Percentiles rank a stretch among this genome's conserved stretches.
These are phyloP conservation scores for Heliconius aoede DNA, from an alignment of 2,888 invertebrate genomes.

Conservation along the genomic window DNA sequence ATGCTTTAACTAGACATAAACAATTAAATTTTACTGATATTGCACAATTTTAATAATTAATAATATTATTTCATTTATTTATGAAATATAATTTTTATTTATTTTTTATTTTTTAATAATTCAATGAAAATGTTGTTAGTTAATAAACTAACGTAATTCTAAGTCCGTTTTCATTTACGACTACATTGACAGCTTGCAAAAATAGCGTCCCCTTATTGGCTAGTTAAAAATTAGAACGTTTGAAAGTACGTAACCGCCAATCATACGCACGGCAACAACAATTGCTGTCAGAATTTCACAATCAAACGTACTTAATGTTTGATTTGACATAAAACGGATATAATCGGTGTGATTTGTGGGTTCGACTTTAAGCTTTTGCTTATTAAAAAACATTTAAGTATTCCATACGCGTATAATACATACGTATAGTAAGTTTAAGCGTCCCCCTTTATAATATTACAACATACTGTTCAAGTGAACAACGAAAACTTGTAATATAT, in stretches of 20 bases:
- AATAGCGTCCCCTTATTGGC: constrained; percentile 32
- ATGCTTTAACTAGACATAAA: not conserved
- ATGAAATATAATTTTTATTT: not conserved
- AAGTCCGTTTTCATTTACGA: constrained; percentile 36
- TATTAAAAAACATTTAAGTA: constrained; percentile 19
- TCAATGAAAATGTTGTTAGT: not conserved
- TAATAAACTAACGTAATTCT: not conserved
- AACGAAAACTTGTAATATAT: constrained; percentile 58
- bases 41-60: not conserved
- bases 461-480: constrained; percentile 46
- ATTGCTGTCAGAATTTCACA: constrained; percentile 27
- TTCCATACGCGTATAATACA: constrained; percentile 21
- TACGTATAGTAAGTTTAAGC: constrained; percentile 8
- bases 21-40: not conserved
- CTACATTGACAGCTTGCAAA: constrained; percentile 19
- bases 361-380: constrained; percentile 15
- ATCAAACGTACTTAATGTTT: constrained; percentile 35
- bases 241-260: constrained; percentile 16
- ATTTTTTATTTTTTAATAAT: not conserved
- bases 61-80: not conserved
- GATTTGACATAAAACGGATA: constrained; percentile 35
- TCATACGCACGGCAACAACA: constrained; percentile 21
- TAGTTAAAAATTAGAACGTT: constrained; percentile 29
- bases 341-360: constrained; percentile 41
- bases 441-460: constrained; percentile 39